These are phyloP conservation scores for Nycticryphes semicollaris DNA, from an alignment of 2,113 vertebrate species.

Conservation along the genomic window DNA sequence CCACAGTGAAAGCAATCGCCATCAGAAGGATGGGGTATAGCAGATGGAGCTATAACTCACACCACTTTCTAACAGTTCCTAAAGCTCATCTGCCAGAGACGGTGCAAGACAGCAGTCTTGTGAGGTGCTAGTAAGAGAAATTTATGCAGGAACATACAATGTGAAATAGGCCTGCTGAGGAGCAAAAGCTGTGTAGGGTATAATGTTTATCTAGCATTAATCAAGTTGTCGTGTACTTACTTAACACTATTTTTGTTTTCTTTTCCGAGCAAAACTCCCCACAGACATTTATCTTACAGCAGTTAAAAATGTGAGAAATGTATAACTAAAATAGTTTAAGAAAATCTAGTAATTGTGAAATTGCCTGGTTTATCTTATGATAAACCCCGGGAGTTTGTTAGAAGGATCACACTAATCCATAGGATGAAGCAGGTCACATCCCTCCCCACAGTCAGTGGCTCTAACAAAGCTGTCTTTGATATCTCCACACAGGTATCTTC, in stretches of 20 bases:
- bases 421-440: neutral
- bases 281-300: neutral
- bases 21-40: neutral
- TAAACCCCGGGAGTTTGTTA: neutral
- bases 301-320: neutral
- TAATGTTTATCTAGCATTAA: neutral
- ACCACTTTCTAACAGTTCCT: neutral
- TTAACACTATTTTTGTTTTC: neutral
- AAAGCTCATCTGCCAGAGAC: neutral
- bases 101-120: neutral
- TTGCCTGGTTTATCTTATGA: neutral
- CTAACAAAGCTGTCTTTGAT: neutral
- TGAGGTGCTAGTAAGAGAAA: neutral
- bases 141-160: neutral
- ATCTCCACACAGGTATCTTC: neutral
- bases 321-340: neutral
- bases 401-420: neutral
- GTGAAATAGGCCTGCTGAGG: neutral
- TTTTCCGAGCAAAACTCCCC: neutral
- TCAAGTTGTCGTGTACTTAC: neutral
- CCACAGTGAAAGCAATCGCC: neutral
- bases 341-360: neutral
- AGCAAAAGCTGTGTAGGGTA: neutral
- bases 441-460: neutral
- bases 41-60: constrained; percentile 8